These are phyloP conservation scores for Rhynchonycteris naso DNA, from an alignment of 2,797 vertebrate genomes.

Conservation along the genomic window DNA sequence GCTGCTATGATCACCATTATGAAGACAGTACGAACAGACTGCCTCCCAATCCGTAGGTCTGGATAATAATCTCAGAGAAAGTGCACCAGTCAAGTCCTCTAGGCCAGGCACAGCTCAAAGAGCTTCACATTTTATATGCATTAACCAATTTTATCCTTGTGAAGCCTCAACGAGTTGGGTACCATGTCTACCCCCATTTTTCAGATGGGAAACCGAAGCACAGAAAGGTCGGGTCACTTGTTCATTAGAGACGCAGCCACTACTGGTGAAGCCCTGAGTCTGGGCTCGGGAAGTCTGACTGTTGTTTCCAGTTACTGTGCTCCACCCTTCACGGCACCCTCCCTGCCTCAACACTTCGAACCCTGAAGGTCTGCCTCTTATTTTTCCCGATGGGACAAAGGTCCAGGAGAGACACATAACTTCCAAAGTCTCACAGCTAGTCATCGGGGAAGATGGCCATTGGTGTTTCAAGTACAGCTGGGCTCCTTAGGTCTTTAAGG, in stretches of 20 bases:
- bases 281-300: not conserved
- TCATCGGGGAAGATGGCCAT: not conserved
- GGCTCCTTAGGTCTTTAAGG: not conserved
- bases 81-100: not conserved
- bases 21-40: not conserved
- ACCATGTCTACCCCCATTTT: not conserved
- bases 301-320: not conserved
- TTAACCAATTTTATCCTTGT: not conserved
- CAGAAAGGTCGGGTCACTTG: not conserved
- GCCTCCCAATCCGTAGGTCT: not conserved
- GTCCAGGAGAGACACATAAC: not conserved
- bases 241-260: not conserved
- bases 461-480: not conserved
- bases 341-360: not conserved
- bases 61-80: not conserved
- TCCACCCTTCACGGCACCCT: rapidly evolving
- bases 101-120: not conserved
- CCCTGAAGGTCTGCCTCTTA: not conserved
- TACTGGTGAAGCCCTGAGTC: not conserved
- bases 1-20: not conserved
- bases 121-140: not conserved
- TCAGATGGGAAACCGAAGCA: not conserved
- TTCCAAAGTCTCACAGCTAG: not conserved
- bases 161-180: not conserved
- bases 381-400: not conserved